These are phyloP conservation scores for Drosophila incognita DNA, from an alignment of 2,888 invertebrate species.

Conservation along the genomic window DNA sequence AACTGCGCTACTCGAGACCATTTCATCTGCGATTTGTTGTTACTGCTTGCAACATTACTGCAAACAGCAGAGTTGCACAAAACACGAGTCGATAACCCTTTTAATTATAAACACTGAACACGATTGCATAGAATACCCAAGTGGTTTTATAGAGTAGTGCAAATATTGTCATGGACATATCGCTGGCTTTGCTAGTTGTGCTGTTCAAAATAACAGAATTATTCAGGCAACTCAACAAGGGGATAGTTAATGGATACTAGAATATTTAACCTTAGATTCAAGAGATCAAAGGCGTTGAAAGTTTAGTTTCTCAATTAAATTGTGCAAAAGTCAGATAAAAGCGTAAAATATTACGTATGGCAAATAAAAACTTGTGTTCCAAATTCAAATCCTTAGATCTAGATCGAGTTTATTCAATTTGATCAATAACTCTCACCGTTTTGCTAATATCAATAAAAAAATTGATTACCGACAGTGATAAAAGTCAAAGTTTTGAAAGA, in stretches of 20 bases:
- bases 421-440: background rate
- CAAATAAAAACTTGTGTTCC: background rate
- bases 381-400: background rate
- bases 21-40: constrained; percentile 51
- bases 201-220: background rate
- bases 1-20: constrained; percentile 57
- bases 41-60: constrained; percentile 16
- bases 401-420: background rate
- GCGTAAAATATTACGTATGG: background rate
- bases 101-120: constrained; percentile 22
- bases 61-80: constrained; percentile 33
- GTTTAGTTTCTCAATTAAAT: background rate
- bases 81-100: constrained; percentile 49
- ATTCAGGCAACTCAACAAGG: background rate
- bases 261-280: background rate
- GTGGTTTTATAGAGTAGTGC: background rate
- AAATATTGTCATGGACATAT: background rate
- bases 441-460: background rate
- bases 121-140: background rate
- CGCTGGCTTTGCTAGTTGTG: background rate
- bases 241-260: background rate
- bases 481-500: background rate
- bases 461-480: background rate
- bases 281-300: background rate
- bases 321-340: background rate